phyloP scores from a whole-genome alignment of 2,888 invertebrate genomes.

The Argyresthia albistria region DNA sequence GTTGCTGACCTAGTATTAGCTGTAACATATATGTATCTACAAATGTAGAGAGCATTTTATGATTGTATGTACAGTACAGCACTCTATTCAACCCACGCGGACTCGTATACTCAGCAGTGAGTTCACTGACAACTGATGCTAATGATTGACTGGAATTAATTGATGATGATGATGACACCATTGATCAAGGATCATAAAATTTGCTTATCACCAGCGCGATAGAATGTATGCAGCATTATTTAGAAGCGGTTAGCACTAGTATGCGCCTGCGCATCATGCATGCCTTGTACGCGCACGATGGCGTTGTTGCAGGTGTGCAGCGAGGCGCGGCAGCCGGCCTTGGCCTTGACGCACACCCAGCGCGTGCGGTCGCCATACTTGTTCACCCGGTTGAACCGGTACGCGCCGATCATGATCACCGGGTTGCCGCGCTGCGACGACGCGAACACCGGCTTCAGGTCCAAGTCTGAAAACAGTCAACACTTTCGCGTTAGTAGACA shows the following conservation, averaged over 20 bases:
- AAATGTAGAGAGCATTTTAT: too few species aligned
- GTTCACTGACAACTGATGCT: too few species aligned
- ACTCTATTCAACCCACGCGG: too few species aligned
- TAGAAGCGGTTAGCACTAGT: slow-evolving; percentile 58
- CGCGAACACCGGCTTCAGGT: slow-evolving; percentile 58
- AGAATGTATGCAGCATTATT: slow-evolving; percentile 3
- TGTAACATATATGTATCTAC: too few species aligned
- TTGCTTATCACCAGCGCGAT: too few species aligned
- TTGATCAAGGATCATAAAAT: too few species aligned
- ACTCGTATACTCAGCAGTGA: too few species aligned
- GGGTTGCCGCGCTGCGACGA: slow-evolving; percentile 62
- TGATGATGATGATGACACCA: too few species aligned
- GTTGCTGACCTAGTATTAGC: too few species aligned
- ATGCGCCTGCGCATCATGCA: slow-evolving; percentile 56
- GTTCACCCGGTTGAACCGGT: slow-evolving; percentile 60
- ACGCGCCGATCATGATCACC: slow-evolving; percentile 63
- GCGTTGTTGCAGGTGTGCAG: slow-evolving; percentile 62
- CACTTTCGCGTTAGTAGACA: not conserved
- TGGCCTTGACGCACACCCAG: slow-evolving; percentile 65
- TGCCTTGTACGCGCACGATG: slow-evolving; percentile 61
- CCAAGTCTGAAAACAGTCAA: slow-evolving; percentile 28
- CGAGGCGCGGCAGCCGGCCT: slow-evolving; percentile 59
- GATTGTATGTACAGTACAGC: too few species aligned
- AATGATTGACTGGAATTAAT: too few species aligned
- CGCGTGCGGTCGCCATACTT: slow-evolving; percentile 55